These are phyloP conservation scores for Papilio polyxenes DNA, from an alignment of 1,140 invertebrate genomes.

Conservation along the genomic window DNA sequence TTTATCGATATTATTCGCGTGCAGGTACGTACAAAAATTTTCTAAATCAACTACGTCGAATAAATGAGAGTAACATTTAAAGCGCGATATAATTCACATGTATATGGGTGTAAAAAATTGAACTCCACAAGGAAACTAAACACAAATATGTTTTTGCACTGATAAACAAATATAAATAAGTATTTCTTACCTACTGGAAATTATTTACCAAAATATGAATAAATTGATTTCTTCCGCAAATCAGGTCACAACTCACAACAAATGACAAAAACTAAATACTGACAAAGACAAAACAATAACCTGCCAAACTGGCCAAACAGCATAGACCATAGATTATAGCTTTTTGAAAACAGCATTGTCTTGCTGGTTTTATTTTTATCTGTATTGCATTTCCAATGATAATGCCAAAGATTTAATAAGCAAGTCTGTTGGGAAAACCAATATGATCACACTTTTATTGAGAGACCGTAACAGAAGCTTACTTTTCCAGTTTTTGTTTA, in stretches of 20 bases:
- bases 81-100: background rate
- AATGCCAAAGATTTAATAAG: background rate
- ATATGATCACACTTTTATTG: background rate
- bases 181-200: background rate
- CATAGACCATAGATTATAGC: background rate
- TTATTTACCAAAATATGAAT: background rate
- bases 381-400: background rate
- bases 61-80: too few species aligned
- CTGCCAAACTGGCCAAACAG: background rate
- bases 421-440: background rate
- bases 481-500: too few species aligned
- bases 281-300: background rate
- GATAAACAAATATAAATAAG: background rate
- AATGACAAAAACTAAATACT: background rate
- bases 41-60: too few species aligned
- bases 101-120: background rate
- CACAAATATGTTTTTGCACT: background rate
- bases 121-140: background rate
- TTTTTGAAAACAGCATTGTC: background rate
- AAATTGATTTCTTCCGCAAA: background rate
- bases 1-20: background rate
- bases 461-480: too few species aligned
- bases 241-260: background rate
- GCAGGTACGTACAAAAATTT: too few species aligned
- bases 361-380: background rate